Base-by-base conservation (phyloP, 2,888 invertebrate genomes). In the Neoaliturus tenellus region DNA sequence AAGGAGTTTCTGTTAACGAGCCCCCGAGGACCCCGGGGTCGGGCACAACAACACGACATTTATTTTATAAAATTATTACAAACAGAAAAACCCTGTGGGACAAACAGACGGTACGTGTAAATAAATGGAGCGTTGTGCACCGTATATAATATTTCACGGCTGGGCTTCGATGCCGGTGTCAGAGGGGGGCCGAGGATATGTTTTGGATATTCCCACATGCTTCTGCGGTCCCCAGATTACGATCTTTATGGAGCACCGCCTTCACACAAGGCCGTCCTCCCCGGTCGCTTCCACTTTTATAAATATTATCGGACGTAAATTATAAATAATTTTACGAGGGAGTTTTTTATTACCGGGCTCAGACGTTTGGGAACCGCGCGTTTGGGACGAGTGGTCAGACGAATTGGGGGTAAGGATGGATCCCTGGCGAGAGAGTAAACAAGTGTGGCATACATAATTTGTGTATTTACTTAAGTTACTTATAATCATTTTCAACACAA, bases 271-370 rank as follows among this genome's bases (percentile, higher is more conserved):
- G 35, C 31, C 55, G 20, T 75, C 55, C 17, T 23, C 44, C 33
- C 1, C 4, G 10, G 28, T 28, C 44, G 55, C 55, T 78, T 55
- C 78, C 78, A 55, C 33, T 55, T 78, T 51, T 78, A 78, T 78
- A 78, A 78, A 78, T 78, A 78, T 55, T 78, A 78, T 55, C 55
- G 31, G 78, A 33, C 78, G 48, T 78, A 55, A 78, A 55, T 55
- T 33, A 78, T 78, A 78, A 55, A 78, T 78, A 33, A n/a, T 44
- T 75, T 75, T 44, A 75, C 73, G 44, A 44, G 23, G 25, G 35
- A 25, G 73, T 20, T 75, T 73, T 71, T 75, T 75, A 75, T 78
- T 33, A 55, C 51, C 25, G 39, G 35, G n/a, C 75, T 41, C 44
- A 10, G 28, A 35, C 41, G 41, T 10, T 39, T 2, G 35, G 8